A percentile compares a stretch with the other conserved stretches of the same genome.
Conservation (phyloP, 2,113 vertebrate species). For the Ia io region DNA sequence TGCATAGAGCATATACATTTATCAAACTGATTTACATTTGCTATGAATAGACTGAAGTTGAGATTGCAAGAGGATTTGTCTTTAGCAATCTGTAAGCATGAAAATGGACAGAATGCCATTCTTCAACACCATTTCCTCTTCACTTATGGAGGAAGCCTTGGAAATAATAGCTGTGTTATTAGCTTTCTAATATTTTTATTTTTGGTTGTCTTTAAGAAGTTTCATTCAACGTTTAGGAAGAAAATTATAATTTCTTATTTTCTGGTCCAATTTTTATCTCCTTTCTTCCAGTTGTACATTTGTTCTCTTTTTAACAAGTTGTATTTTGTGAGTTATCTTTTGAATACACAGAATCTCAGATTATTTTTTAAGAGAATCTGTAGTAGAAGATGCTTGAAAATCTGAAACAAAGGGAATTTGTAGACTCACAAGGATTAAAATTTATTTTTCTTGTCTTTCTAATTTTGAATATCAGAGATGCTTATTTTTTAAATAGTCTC, state of each 20-base stretch:
- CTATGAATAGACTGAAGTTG: conserved; percentile 43
- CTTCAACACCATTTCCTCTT: conserved; percentile 50
- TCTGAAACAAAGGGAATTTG: background rate
- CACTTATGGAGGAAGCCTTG: conserved; percentile 32
- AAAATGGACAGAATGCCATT: conserved; percentile 24
- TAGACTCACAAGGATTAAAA: background rate
- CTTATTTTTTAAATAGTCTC: background rate
- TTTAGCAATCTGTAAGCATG: conserved; percentile 19
- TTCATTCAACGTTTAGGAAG: conserved; percentile 31
- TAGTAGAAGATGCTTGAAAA: background rate
- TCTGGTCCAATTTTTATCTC: background rate
- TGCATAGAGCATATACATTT: conserved; percentile 48
- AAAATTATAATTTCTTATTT: conserved; percentile 3
- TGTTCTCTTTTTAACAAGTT: background rate
- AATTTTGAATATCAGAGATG: background rate
- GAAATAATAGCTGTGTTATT: background rate
- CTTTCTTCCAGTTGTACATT: background rate
- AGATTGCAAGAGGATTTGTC: conserved; percentile 43
- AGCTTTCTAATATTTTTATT: background rate
- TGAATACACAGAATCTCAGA: background rate
- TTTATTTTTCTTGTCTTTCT: background rate
- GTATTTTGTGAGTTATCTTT: background rate
- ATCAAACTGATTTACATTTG: conserved; percentile 51
- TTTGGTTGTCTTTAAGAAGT: conserved; percentile 3
- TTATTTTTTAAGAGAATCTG: conserved; percentile 24